Evolutionary conservation across 2,113 vertebrate genomes (phyloP), one percentile per base, ranked within the genome.

Genomic region (Sialia sialis): DNA sequence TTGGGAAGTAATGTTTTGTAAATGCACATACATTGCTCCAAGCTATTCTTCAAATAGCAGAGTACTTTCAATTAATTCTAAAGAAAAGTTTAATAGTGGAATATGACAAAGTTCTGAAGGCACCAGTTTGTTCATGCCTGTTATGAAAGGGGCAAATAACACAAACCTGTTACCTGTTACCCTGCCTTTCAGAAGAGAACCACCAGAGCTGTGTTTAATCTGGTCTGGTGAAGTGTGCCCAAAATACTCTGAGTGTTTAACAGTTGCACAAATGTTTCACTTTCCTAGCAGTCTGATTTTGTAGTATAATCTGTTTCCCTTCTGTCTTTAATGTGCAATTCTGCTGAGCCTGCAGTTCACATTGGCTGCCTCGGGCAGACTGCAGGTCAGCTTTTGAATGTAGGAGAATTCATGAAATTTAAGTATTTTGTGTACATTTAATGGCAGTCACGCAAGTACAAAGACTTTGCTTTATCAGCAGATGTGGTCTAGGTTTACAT

Each of bases 391-490:
- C 63, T 74, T 91, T 68, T 90, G 62, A 93, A 83, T 80, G 76
- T 43, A 16, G 51, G 32, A 87, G 29, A 91, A 87, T 94, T 95
- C 34, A 67, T 94, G 88, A 94, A 92, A 95, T 88, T 41, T 75
- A 89, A 96, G 87, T 90, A 69, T 92, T 95, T 90, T 94, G 64
- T 82, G 63, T 94, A 89, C 73, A 68, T 44, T 72, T 94, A 94
- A 79, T 4, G 4, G 49, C 62, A 89, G 66, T 97, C 93, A 77
- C n/a, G 52, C 70, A 85, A 93, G 63, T 90, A 87, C 90, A 95
- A 91, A 93, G 92, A 90, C 87, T 72, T 93, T 95, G 85, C 95
- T 87, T 93, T 97, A 96, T 95, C 92, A 93, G 95, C 93, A 97
- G 63, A 84, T 88, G 81, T 80, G 77, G 43, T 77, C 76, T 84